Conservation (phyloP, 2,797 vertebrate genomes). For the Ispidina lecontei region DNA sequence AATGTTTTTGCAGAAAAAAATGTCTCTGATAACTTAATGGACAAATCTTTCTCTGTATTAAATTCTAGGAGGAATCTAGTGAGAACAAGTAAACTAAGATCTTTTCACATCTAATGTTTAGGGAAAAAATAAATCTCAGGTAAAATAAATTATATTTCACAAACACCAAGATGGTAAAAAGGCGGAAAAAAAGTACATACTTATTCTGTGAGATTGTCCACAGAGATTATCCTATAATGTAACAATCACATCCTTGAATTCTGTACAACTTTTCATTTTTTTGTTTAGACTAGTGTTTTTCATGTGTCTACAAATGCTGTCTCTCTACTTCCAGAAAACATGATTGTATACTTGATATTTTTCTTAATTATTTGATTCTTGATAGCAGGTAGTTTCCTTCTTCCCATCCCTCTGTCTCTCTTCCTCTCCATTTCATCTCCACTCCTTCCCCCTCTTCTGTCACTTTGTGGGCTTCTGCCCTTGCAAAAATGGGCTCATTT, state of each 20-base stretch:
- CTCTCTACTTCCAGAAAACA: neutral
- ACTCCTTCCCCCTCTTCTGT: neutral
- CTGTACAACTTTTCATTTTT: neutral
- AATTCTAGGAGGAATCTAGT: neutral
- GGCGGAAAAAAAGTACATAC: neutral
- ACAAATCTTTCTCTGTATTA: neutral
- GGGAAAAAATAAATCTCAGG: neutral
- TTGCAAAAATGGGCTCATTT: neutral
- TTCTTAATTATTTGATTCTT: neutral
- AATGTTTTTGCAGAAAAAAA: neutral
- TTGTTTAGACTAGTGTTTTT: neutral
- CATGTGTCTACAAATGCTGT: neutral
- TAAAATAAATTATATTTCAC: neutral
- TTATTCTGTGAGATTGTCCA: neutral
- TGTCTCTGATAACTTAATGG: neutral
- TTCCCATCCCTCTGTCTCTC: neutral
- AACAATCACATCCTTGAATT: neutral
- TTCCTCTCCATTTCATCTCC: neutral
- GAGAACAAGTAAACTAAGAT: neutral
- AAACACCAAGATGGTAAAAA: neutral
- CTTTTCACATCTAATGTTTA: neutral
- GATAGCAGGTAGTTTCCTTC: neutral
- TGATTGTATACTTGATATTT: neutral
- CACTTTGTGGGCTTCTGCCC: neutral
- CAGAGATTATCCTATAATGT: neutral